Evolutionary conservation across 1,140 invertebrate species (phyloP).

Genomic region (Cherax quadricarinatus): DNA sequence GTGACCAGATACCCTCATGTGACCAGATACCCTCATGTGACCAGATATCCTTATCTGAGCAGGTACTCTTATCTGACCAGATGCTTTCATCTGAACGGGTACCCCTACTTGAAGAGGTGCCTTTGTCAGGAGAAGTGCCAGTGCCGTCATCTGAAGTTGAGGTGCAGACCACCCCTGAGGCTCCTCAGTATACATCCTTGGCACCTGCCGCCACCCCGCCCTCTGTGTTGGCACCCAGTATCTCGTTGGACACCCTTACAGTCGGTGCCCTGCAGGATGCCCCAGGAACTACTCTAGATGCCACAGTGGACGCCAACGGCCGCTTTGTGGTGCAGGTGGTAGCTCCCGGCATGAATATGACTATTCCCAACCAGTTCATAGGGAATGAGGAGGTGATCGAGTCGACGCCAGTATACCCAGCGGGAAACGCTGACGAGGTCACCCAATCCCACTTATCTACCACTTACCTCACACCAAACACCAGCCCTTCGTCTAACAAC

Average conservation of each 20-base stretch:
- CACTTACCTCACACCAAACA: not conserved
- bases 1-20: not conserved
- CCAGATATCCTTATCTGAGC: not conserved
- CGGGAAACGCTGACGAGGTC: not conserved
- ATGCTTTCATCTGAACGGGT: not conserved
- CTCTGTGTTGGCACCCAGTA: not conserved
- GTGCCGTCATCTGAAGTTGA: conserved; percentile 43
- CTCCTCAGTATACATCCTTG: conserved; percentile 64
- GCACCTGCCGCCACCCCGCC: conserved; percentile 50
- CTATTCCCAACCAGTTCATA: conserved; percentile 57
- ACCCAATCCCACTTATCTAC: not conserved
- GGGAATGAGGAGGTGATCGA: not conserved
- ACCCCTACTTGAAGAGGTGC: not conserved
- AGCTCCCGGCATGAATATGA: conserved; percentile 62
- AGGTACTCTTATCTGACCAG: not conserved
- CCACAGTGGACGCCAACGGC: conserved; percentile 61
- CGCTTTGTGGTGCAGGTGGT: conserved; percentile 68
- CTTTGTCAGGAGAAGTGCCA: conserved; percentile 5
- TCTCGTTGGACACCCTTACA: not conserved
- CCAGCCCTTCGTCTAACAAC: not conserved
- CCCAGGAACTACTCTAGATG: conserved; percentile 46
- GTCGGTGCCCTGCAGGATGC: conserved; percentile 10
- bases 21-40: not conserved
- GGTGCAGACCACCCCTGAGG: conserved; percentile 30
- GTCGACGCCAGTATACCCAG: not conserved